Base-by-base conservation (phyloP, 1,140 invertebrate genomes). In the Danaus plexippus region DNA sequence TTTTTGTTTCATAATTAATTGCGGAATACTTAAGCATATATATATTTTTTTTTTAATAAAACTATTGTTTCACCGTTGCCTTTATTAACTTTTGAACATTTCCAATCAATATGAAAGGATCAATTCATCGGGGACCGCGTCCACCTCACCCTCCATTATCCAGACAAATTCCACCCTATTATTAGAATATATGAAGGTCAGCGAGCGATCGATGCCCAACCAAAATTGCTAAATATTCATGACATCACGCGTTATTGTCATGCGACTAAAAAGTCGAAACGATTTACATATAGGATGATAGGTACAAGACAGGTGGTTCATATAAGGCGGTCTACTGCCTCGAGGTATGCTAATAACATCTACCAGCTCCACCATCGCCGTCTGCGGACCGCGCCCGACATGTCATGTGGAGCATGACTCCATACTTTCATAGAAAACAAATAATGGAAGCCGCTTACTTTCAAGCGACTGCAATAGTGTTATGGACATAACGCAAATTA, bases 371-470 rank as follows among this genome's bases (percentile, higher is more conserved):
- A 46, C 10, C 32, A 52, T 47, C 45, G 62, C 66, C 64, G 61
- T 57, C 61, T 62, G 63, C 53, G 63, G 61, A 62, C 61, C 52
- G 18, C 66, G 78, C 46, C 80, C 79, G 72, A 79, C 69, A 82
- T 86, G 69, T 73, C 77, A 86, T 86, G 61, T 86, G 73, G 81
- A 86, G 79, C 81, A 79, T 69, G 71, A 85, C 83, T 76, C 43
- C 62, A 71, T 64, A 79, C 78, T 83, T 83, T 85, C 80, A 71
- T 77, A 84, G 72, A 73, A 75, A 76, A 76, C 67, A 74, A 75
- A 78, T 71, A 66, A 71, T 74, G 63, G 18, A 71, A 63, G 61
- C 62, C 49, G 63, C 59, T 64, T 71, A 66, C 66, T 65, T 64
- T 68, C 66, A 57, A 72, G 12, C 56, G 47, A 43, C 11, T 49